Evolutionary conservation across 2,888 invertebrate species (phyloP).

Genomic region (Eudasyphora cyanicolor): DNA sequence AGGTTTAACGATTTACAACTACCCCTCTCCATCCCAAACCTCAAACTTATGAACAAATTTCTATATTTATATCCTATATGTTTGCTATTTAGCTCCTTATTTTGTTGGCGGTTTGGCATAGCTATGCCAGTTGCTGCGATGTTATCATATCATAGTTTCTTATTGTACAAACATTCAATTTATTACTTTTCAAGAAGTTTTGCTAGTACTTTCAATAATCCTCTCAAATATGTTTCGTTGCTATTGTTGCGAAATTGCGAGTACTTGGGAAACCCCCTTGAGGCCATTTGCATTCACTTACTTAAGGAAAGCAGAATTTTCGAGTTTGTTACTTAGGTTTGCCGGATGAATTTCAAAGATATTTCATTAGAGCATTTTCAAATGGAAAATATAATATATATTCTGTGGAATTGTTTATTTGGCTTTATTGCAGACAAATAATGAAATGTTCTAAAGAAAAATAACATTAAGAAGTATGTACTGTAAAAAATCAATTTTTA

Average conservation of each 20-base stretch:
- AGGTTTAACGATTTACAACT: not conserved
- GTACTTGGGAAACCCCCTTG: not conserved
- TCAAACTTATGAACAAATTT: not conserved
- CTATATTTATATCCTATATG: not conserved
- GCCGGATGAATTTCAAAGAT: not conserved
- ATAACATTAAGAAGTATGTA: too few species aligned
- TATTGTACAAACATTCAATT: not conserved
- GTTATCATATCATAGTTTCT: too few species aligned
- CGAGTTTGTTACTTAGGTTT: not conserved
- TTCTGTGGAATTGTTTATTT: too few species aligned
- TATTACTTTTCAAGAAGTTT: not conserved
- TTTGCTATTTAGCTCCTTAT: not conserved
- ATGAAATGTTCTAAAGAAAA: too few species aligned
- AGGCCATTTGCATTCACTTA: not conserved
- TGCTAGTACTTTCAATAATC: not conserved
- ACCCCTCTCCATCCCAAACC: not conserved
- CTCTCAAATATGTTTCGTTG: conserved; percentile 1
- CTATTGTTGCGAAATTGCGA: not conserved
- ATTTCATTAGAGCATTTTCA: too few species aligned
- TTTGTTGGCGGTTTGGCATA: not conserved
- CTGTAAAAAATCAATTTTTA: too few species aligned
- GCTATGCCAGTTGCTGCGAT: not conserved
- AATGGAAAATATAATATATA: too few species aligned
- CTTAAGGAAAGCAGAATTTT: not conserved
- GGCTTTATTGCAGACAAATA: too few species aligned